These are phyloP conservation scores for Rhabdornis inornatus DNA, from an alignment of 2,113 vertebrate genomes.

Conservation along the genomic window DNA sequence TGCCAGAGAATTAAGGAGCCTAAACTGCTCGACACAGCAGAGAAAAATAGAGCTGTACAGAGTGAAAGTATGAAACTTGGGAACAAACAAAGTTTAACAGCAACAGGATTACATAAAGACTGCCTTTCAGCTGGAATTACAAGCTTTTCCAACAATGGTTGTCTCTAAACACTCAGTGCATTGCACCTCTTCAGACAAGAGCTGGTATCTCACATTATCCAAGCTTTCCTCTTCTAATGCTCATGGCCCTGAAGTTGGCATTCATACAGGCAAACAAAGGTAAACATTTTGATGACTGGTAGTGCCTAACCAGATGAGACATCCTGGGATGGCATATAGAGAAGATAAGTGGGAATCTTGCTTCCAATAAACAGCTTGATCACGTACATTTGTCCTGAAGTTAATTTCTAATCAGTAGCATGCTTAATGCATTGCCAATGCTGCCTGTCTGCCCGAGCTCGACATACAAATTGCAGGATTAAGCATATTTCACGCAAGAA, in stretches of 20 bases:
- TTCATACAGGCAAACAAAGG: constrained; percentile 94
- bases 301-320: constrained; percentile 74
- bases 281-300: constrained; percentile 82
- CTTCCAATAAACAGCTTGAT: constrained; percentile 69
- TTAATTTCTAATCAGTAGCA: constrained; percentile 78
- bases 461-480: constrained; percentile 76
- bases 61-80: constrained; percentile 67
- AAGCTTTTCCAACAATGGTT: constrained; percentile 33
- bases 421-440: constrained; percentile 93
- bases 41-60: constrained; percentile 66
- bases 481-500: constrained; percentile 75
- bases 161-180: constrained; percentile 62
- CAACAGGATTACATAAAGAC: constrained; percentile 60
- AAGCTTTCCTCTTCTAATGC: constrained; percentile 59
- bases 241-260: constrained; percentile 83
- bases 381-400: constrained; percentile 71
- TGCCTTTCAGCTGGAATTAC: constrained; percentile 40
- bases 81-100: constrained; percentile 66
- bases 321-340: constrained; percentile 55
- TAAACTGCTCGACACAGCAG: constrained; percentile 57
- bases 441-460: constrained; percentile 96
- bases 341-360: constrained; percentile 73
- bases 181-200: constrained; percentile 69
- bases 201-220: constrained; percentile 53
- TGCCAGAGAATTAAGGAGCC: constrained; percentile 63